Evolutionary conservation across 1,140 invertebrate species (phyloP), one percentile per base, ranked within the genome.

Genomic region (Eubasilissa regina): DNA sequence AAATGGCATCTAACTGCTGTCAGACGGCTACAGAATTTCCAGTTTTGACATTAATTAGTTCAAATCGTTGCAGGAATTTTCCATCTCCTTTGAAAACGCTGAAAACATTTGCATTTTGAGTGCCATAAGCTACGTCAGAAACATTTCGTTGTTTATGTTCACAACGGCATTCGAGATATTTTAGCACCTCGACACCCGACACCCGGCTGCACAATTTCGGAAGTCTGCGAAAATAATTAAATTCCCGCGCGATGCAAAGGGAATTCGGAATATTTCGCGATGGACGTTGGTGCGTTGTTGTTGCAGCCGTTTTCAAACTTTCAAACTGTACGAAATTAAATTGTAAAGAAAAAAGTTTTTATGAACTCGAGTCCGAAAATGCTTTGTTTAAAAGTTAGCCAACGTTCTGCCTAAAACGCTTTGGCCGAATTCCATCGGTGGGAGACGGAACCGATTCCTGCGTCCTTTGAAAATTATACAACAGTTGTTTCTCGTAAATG

Each of bases 1-100:
- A 25, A 64, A 64, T 25, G 35, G 60, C 60, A 25, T 64, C 35
- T 64, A 64, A 35, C 60, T 64, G 19, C 60, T 64, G 60, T 43
- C 60, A 64, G 35, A 43, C 19, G 19, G 35, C 12, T 19, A 25
- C 21, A 64, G 60, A 3, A 12, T 11, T 9, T 21, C n/a, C 25
- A 13, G 35, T 64, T 11, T 64, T n/a, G 60, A 64, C 60, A 64
- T 25, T 25, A 21, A 64, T 64, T 12, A 64, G 19, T 64, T 64
- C 60, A 43, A 12, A 64, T 64, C 25, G 58, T 25, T 43, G 35
- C 19, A 43, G 60, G 35, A 64, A 43, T 35, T 64, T 8, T 64
- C 25, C 1, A 11, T 58, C 21, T 12, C 13, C 35, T 25, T 44
- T 64, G 19, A 64, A 64, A 64, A 64, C 25, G 60, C 35, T 43